phyloP scores from a whole-genome alignment of 92 coral and sea anemone genomes.

The Porites cylindrica region DNA sequence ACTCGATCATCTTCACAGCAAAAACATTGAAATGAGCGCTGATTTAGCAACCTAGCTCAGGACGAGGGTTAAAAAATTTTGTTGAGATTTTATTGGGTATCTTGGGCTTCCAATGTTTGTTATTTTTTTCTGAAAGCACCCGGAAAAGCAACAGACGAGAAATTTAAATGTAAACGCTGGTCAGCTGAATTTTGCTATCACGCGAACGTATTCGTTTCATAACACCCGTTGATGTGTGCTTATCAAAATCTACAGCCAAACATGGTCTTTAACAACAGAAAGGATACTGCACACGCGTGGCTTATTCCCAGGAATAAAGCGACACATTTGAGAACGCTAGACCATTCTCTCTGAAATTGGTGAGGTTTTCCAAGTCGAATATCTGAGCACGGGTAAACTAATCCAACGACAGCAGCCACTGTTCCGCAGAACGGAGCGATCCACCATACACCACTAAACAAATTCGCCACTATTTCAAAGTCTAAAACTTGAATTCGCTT shows the following conservation, averaged over 20 bases:
- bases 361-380: conserved; percentile 96
- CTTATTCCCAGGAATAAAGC: conserved; percentile 95
- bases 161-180: neutral
- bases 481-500: conserved; percentile 84
- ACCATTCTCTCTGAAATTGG: conserved; percentile 94
- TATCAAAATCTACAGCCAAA: neutral
- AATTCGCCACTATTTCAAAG: conserved; percentile 80
- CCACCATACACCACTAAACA: conserved; percentile 96
- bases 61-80: neutral
- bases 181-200: neutral
- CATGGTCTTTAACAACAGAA: conserved; percentile 2
- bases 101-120: neutral
- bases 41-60: neutral
- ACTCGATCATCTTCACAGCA: neutral
- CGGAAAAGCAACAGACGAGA: conserved; percentile 9
- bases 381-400: conserved; percentile 93
- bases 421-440: conserved; percentile 98
- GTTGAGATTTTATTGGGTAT: too few species aligned
- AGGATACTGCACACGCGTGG: conserved; percentile 99
- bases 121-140: neutral
- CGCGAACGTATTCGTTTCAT: neutral
- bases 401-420: conserved; percentile 90
- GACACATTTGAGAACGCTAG: conserved; percentile 96
- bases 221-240: neutral
- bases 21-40: neutral